phyloP scores from a whole-genome alignment of 64 coral and sea anemone species.

The Montipora cactus region DNA sequence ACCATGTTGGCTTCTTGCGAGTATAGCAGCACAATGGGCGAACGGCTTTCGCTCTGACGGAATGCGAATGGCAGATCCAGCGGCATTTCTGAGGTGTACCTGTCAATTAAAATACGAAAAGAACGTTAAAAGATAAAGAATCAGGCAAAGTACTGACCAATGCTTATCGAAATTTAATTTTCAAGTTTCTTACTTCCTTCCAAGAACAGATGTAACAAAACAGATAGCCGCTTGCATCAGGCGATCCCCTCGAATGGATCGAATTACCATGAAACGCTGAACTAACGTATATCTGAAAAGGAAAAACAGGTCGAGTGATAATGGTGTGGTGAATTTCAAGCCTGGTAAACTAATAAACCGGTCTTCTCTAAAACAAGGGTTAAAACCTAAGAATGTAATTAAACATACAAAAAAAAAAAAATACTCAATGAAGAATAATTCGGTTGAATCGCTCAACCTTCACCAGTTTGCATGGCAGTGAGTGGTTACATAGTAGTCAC shows the following conservation, averaged over 20 bases:
- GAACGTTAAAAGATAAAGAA: neutral
- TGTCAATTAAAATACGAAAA: neutral
- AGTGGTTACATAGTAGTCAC: no score
- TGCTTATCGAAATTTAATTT: no score
- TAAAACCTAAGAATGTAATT: no score
- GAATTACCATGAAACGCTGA: constrained; percentile 96
- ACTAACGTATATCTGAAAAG: constrained; percentile 77
- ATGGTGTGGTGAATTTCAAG: no score
- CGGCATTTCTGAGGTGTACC: constrained; percentile 87
- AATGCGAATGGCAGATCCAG: constrained; percentile 87
- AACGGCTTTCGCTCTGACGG: constrained; percentile 93
- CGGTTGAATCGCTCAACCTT: no score
- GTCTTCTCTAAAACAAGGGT: no score
- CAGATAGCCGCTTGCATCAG: constrained; percentile 83
- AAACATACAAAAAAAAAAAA: no score
- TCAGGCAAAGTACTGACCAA: neutral
- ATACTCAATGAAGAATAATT: no score
- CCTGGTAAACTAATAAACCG: no score
- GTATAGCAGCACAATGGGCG: constrained; percentile 92
- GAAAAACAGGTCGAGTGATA: neutral
- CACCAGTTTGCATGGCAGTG: no score
- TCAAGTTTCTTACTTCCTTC: constrained; percentile 73
- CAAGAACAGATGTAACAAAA: constrained; percentile 93
- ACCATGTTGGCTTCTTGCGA: constrained; percentile 88
- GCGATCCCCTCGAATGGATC: constrained; percentile 94